phyloP scores from a whole-genome alignment of 2,113 vertebrate genomes.

The Marmota monax region DNA sequence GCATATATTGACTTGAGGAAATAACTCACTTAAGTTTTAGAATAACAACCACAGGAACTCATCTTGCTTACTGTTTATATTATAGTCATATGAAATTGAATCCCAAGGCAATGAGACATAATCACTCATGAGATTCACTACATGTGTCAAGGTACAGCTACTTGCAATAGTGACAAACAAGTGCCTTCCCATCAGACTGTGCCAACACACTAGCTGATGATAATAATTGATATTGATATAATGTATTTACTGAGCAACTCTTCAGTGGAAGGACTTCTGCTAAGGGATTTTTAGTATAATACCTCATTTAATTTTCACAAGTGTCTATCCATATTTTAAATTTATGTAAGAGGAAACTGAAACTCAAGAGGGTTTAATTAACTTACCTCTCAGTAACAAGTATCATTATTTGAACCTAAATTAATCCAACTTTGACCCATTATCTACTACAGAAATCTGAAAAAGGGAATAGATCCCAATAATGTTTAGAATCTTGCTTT shows the following conservation, averaged over 20 bases:
- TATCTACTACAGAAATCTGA: not conserved
- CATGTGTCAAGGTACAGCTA: not conserved
- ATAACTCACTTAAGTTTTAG: slow-evolving; percentile 13
- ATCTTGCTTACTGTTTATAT: not conserved
- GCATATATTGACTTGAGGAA: slow-evolving; percentile 5
- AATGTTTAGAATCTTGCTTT: not conserved
- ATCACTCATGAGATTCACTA: not conserved
- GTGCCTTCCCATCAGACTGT: not conserved
- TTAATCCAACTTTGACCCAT: not conserved
- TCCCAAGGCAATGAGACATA: not conserved
- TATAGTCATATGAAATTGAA: not conserved
- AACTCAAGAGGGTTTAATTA: not conserved
- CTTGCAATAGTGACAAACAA: not conserved
- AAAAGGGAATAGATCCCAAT: not conserved
- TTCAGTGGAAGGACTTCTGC: not conserved
- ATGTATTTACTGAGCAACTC: not conserved
- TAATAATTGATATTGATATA: not conserved
- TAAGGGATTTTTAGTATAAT: not conserved
- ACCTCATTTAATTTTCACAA: slow-evolving; percentile 19
- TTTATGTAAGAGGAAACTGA: not conserved
- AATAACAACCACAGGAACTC: not conserved
- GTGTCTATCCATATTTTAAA: not conserved
- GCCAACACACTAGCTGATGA: not conserved
- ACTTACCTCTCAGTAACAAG: not conserved
- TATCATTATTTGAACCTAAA: not conserved